These are phyloP conservation scores for Cranoglanis bouderius DNA, from an alignment of 2,113 vertebrate species.

Conservation along the genomic window DNA sequence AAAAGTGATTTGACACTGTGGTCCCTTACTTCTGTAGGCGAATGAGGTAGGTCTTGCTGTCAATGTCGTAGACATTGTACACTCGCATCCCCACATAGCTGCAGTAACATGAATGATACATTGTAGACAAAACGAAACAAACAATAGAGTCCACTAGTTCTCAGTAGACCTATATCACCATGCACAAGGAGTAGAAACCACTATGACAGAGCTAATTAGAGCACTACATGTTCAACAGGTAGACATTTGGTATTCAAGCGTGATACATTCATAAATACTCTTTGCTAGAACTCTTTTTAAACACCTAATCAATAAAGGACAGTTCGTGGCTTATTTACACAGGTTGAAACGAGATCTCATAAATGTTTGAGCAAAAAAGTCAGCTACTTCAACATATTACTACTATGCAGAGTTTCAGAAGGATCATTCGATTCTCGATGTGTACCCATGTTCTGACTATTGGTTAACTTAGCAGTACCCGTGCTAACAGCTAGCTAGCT, in stretches of 20 bases:
- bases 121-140: not conserved
- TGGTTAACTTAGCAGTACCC: not conserved
- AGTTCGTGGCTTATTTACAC: not conserved
- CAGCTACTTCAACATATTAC: not conserved
- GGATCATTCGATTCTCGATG: not conserved
- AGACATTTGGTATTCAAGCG: not conserved
- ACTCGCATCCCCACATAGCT: constrained; percentile 97
- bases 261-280: not conserved
- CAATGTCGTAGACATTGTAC: constrained; percentile 96
- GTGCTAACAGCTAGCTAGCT: not conserved
- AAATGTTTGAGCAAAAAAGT: too few species aligned
- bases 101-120: constrained; percentile 51
- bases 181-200: not conserved
- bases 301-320: not conserved
- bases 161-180: not conserved
- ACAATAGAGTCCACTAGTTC: not conserved
- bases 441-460: not conserved
- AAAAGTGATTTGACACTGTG: not conserved
- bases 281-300: not conserved
- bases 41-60: constrained; percentile 96
- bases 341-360: not conserved
- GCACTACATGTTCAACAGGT: not conserved
- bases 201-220: not conserved
- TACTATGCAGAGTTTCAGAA: not conserved
- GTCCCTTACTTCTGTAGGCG: constrained; percentile 92